Evolutionary conservation across 2,113 vertebrate species (phyloP), one percentile per base, ranked within the genome.

Genomic region (Cryptomyrus ogoouensis): DNA sequence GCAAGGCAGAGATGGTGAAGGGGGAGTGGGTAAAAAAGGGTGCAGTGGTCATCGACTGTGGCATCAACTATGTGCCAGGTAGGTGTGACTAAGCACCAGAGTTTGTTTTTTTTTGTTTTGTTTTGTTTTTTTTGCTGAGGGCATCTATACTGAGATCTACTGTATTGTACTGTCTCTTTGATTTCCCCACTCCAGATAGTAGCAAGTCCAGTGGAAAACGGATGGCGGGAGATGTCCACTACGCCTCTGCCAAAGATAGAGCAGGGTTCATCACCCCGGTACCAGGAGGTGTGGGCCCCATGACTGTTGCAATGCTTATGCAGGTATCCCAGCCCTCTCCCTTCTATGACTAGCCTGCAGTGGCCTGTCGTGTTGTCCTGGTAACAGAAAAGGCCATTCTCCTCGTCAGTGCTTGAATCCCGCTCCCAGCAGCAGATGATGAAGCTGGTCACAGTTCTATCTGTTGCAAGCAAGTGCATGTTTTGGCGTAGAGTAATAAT

Each of bases 281-380:
- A 7, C 99, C 99, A 0, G 99, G 99, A 0, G 99, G 99, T 0
- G 98, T 99, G 0, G 99, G 99, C 31, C 99, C 99, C 44, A 99
- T 99, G 99, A 99, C 99, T 0, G 99, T 99, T 31, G 98, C 98
- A 31, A 99, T 99, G 98, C 95, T 99, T 31, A 99, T 99, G 99
- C 96, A 97, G 96, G 98, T 99, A 93, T 12, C 93, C 83, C 50
- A 62, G 39, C 13, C 3, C 21, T 53, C 27, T 35, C 13, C 15
- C 5, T 85, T 15, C 24, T 5, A 1, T 53, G 49, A 88, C 24
- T 88, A 27, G 62, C 44, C 46, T n/a, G 46, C 24, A 74, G 27
- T 35, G 9, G 27, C 10, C 66, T 39, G 13, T 35, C 1, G 15
- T 80, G 74, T 80, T 86, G 83, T 49, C 47, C 83, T 49, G 83